phyloP scores from a whole-genome alignment of 2,888 invertebrate species.

The Xylocampa areola region DNA sequence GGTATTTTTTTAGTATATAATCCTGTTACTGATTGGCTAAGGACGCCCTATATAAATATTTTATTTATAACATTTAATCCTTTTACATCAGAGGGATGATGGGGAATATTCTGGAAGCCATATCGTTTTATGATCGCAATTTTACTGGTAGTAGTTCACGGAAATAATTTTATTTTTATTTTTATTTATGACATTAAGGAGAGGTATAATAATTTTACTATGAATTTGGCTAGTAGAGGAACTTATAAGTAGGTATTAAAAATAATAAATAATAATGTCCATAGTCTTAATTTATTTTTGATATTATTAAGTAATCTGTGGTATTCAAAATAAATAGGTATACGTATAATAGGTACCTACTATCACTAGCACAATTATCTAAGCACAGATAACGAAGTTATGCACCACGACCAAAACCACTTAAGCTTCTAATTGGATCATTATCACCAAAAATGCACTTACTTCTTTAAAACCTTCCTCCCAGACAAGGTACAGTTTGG shows the following conservation, averaged over 20 bases:
- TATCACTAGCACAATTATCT: conserved; percentile 2
- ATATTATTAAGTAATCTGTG: too few relatives aligned
- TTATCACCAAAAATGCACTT: conserved; percentile 52
- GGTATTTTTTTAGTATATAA: conserved; percentile 29
- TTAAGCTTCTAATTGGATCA: conserved; percentile 54
- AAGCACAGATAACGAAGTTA: conserved; percentile 37
- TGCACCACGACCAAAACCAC: conserved; percentile 37
- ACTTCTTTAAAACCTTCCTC: conserved; percentile 38
- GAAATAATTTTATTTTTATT: not conserved
- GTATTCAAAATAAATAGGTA: too few relatives aligned
- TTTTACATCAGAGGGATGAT: conserved; percentile 45
- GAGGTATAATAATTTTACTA: too few relatives aligned
- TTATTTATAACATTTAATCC: conserved; percentile 51
- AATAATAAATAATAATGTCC: too few relatives aligned
- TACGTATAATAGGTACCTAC: not conserved
- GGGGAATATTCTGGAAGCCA: conserved; percentile 47
- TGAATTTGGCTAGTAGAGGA: too few relatives aligned
- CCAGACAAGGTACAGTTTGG: conserved; percentile 55
- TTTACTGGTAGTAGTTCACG: not conserved
- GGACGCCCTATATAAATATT: conserved; percentile 47
- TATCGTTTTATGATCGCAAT: conserved; percentile 16
- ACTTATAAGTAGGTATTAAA: too few relatives aligned
- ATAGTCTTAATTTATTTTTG: too few relatives aligned
- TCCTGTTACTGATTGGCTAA: conserved; percentile 45
- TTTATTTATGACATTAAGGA: too few relatives aligned